Evolutionary conservation across 2,113 vertebrate genomes (phyloP).

Genomic region (Columbina picui): DNA sequence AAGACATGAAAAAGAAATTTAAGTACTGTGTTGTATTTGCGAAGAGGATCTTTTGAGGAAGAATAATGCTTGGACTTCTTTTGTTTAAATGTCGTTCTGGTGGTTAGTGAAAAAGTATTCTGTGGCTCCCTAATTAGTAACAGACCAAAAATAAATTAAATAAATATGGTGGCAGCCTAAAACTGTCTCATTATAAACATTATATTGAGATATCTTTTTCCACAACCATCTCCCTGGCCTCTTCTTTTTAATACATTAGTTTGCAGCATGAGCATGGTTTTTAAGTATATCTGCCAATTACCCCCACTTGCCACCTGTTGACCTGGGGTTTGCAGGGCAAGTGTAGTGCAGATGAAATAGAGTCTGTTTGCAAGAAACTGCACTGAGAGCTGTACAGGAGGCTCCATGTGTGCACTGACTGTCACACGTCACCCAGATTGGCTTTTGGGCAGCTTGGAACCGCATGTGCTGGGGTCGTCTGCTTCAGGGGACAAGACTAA

Average conservation of each 20-base stretch:
- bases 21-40: background rate
- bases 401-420: background rate
- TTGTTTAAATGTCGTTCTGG: background rate
- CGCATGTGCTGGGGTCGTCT: background rate
- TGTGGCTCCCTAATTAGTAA: background rate
- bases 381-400: background rate
- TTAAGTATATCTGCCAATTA: background rate
- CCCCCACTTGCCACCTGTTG: background rate
- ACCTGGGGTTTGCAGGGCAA: background rate
- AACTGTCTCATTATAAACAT: background rate
- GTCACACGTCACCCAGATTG: background rate
- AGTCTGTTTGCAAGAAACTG: background rate
- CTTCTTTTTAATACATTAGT: background rate
- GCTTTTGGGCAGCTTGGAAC: background rate
- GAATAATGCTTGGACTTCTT: background rate
- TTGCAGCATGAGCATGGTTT: background rate
- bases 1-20: background rate
- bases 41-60: background rate
- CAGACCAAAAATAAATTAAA: background rate
- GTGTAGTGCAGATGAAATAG: accelerated
- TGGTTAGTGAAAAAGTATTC: background rate
- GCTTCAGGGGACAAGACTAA: background rate
- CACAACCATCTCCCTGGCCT: background rate
- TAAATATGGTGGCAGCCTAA: background rate
- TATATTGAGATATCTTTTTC: background rate